Percentiles rank a stretch among this genome's conserved stretches.
These are phyloP conservation scores for Aphis gossypii DNA, from an alignment of 1,140 invertebrate genomes.

Conservation along the genomic window DNA sequence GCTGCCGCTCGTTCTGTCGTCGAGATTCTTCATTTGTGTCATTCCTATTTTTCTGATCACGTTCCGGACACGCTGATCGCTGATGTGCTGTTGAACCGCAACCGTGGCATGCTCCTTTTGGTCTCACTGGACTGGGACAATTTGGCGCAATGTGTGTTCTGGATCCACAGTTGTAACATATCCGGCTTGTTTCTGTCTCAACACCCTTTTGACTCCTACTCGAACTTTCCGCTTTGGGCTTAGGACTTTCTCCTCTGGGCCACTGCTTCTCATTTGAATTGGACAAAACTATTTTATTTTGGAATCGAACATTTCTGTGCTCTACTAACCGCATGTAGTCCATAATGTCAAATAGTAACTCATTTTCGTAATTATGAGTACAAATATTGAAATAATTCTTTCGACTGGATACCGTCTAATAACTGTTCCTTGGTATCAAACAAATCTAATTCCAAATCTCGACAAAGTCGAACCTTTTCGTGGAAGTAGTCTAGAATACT, in stretches of 20 bases:
- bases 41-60: neutral
- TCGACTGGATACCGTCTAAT: neutral
- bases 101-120: neutral
- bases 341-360: neutral
- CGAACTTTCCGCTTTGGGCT: neutral
- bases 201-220: neutral
- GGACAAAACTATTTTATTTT: no score
- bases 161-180: neutral
- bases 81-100: neutral
- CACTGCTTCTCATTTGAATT: no score
- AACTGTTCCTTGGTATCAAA: neutral
- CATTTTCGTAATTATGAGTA: neutral
- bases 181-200: neutral
- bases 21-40: neutral
- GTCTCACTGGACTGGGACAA: neutral
- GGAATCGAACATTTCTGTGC: neutral
- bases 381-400: conserved; percentile 2
- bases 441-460: neutral
- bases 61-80: neutral
- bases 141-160: neutral
- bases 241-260: neutral
- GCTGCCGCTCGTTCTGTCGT: neutral
- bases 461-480: neutral
- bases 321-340: neutral
- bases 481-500: neutral